Conservation (phyloP, 2,113 vertebrate species). For the Entelurus aequoreus region DNA sequence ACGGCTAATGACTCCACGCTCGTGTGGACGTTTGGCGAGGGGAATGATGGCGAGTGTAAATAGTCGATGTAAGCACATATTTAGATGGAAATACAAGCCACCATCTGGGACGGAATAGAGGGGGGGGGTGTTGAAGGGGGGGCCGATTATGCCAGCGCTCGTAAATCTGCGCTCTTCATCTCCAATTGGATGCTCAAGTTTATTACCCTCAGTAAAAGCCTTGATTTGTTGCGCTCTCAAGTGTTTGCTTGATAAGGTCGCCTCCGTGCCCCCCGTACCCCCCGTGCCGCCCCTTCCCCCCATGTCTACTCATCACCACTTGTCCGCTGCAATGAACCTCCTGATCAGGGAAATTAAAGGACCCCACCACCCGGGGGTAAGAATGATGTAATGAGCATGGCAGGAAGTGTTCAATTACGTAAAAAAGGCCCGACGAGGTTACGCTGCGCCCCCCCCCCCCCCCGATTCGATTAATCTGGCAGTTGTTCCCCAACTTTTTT, state of each 20-base stretch:
- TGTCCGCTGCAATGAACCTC: conserved; percentile 17
- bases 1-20: not conserved
- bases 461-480: conserved; percentile 65
- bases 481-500: conserved; percentile 58
- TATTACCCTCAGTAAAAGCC: conserved; percentile 74
- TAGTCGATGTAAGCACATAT: conserved; percentile 26
- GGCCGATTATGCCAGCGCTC: conserved; percentile 51
- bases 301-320: too few species aligned
- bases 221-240: conserved; percentile 75
- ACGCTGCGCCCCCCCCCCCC: not conserved
- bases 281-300: too few species aligned
- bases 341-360: conserved; percentile 50
- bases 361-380: conserved; percentile 29
- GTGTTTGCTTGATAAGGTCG: conserved; percentile 68
- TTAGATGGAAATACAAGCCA: conserved; percentile 49
- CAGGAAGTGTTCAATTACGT: conserved; percentile 51
- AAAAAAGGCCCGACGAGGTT: conserved; percentile 26
- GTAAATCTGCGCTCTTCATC: conserved; percentile 72
- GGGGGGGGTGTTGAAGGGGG: not conserved
- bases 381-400: conserved; percentile 50
- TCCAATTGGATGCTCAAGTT: conserved; percentile 68
- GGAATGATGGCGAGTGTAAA: not conserved
- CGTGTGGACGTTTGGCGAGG: not conserved
- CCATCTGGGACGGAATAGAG: conserved; percentile 49
- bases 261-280: conserved; percentile 24